Evolutionary conservation across 2,888 invertebrate species (phyloP), one percentile per base, ranked within the genome.

Genomic region (Sipha maydis): DNA sequence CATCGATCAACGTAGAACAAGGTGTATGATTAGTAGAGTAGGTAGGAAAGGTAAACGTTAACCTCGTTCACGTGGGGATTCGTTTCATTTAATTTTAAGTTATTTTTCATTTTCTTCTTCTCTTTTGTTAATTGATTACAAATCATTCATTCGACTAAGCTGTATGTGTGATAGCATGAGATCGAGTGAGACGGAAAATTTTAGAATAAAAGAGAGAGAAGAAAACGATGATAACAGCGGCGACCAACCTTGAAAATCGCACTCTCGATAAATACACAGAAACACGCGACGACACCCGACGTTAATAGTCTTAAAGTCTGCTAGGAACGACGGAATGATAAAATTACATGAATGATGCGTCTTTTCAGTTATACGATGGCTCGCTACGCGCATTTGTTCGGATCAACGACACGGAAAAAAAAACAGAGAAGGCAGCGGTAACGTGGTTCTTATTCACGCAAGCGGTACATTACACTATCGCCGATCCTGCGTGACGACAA

Each of bases 181-280:
- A 48, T 2, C 8, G 48, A 48, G 14, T 11, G 41, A 48, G 48
- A 48, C 2, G 2, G 14, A 48, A 8, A 48, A 14, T 48, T 14
- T 14, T 14, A 48, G 48, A 48, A 14, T n/a, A n/a, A 14, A 9
- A 41, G 14, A 11, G 48, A 48, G 21, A 28, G 25, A 17, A 19
- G 67, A 17, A 11, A n/a, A 9, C 5, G 67, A 41, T 19, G 56
- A 21, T 31, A 69, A 28, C 48, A 69, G 28, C 41, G 48, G 25
- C 41, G 28, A 69, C 61, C 31, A 38, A 76, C 61, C 84, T 84
- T 76, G 84, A 76, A 76, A 61, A 61, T 41, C 28, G 67, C 67
- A 80, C 38, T 48, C 73, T 34, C 28, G 34, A 31, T 21, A 41
- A 82, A 41, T 48, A 69, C 28, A 17, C 38, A 48, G n/a, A 17